A percentile compares a stretch with the other conserved stretches of the same genome.
phyloP scores from a whole-genome alignment of 35 echinoderm and acorn worm species.

The Lytechinus variegatus region DNA sequence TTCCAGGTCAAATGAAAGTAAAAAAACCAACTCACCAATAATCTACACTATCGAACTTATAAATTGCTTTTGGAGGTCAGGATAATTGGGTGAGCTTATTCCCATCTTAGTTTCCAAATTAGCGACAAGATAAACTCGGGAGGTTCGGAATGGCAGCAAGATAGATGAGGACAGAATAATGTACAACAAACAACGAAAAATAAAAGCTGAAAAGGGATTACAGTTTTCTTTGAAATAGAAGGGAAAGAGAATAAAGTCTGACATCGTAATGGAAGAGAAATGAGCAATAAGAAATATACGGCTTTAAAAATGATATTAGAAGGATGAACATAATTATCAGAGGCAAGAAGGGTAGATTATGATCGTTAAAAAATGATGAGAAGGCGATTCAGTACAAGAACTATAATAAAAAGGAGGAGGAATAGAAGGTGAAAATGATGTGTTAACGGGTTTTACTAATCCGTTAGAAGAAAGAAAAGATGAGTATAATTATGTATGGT shows the following conservation, averaged over 20 bases:
- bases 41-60: too few relatives aligned
- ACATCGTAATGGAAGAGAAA: background rate
- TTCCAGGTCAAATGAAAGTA: too few relatives aligned
- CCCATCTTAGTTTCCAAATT: too few relatives aligned
- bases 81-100: too few relatives aligned
- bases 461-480: background rate
- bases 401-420: background rate
- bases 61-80: too few relatives aligned
- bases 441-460: background rate
- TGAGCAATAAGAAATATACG: background rate
- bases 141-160: background rate
- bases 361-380: too few relatives aligned
- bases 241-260: background rate
- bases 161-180: background rate
- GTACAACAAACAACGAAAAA: background rate
- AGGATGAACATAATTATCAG: background rate
- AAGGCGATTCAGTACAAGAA: background rate
- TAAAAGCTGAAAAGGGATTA: too few relatives aligned
- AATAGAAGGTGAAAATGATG: background rate
- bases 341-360: background rate
- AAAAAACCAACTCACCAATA: too few relatives aligned
- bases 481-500: background rate
- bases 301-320: background rate
- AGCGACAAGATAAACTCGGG: too few relatives aligned
- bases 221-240: background rate